A percentile compares a stretch with the other conserved stretches of the same genome.
Evolutionary conservation across 2,113 vertebrate genomes (phyloP).

Genomic region (Callithrix jacchus): DNA sequence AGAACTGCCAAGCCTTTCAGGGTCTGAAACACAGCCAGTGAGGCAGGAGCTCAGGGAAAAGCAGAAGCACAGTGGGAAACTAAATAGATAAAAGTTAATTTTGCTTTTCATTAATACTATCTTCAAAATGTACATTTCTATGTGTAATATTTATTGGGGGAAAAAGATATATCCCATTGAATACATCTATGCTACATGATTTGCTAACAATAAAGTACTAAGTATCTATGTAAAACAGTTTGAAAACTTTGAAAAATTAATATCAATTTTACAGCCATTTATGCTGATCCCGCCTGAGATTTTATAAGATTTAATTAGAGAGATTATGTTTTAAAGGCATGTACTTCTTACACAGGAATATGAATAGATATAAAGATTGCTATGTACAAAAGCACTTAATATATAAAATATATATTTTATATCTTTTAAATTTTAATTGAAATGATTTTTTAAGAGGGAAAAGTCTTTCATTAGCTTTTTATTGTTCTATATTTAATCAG

Average conservation of each 20-base stretch:
- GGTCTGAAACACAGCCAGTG: not conserved
- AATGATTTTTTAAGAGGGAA: slow-evolving; percentile 37
- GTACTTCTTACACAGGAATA: not conserved
- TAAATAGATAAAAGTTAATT: not conserved
- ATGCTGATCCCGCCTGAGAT: not conserved
- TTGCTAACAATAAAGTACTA: not conserved
- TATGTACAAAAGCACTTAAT: not conserved
- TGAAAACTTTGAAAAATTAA: not conserved
- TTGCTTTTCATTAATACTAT: not conserved
- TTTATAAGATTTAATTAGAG: slow-evolving; percentile 26
- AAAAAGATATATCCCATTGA: not conserved
- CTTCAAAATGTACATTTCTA: not conserved
- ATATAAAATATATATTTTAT: not conserved
- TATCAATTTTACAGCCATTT: not conserved
- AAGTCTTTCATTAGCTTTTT: slow-evolving; percentile 31
- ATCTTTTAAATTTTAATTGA: slow-evolving; percentile 47
- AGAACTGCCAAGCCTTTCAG: not conserved
- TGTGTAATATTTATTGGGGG: not conserved
- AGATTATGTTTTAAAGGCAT: slow-evolving; percentile 1
- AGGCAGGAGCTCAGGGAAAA: not conserved
- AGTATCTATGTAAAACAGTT: not conserved
- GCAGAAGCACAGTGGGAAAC: not conserved
- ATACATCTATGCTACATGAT: not conserved
- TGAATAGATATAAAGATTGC: not conserved
- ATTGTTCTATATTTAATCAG: slow-evolving; percentile 22